Base-by-base conservation (phyloP, 2,888 invertebrate species). In the Trichogramma evanescens region DNA sequence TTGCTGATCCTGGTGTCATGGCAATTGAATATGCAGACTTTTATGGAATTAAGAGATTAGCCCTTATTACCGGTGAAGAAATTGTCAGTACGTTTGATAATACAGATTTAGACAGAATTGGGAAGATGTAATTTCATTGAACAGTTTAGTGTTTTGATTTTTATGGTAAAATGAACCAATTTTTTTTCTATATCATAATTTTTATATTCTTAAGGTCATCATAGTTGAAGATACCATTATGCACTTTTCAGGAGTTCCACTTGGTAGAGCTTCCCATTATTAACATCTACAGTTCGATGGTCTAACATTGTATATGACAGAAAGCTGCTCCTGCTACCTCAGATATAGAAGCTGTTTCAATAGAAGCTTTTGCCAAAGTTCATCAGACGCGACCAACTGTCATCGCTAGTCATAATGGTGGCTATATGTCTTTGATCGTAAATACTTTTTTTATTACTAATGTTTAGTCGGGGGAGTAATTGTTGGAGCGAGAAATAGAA, bases 11-110 rank as follows among this genome's bases (percentile, higher is more conserved):
- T 50, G 92, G 93, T 53, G 87, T 98, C 6, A 99, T 99, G 98
- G 97, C 99, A 1, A 99, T 99, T 69, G 99, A 99, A 75, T 99
- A 99, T 78, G 99, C 99, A 4, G 99, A 99, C 78, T 99, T 99
- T 76, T 98, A 99, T 78, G 99, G 99, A 56, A 96, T 99, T 71
- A 98, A 99, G 78, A 85, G 98, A 64, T 82, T 99, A 61, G 97
- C 98, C 40, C 84, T 98, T 39, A 99, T 99, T 9, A 95, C 97
- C 65, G 98, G 95, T 58, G 98, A 95, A 62, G 99, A 99, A 81
- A 99, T 99, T 70, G 95, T 92, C 1, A 99, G 98, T 10, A 99
- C 99, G 0, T 99, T 99, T 76, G 98, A 98, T 74, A 85, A 90
- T 65, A 98, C 98, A 0, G 90, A 93, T 9, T 79, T 88, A 69